Percentiles rank a stretch among this genome's conserved stretches.
phyloP scores from a whole-genome alignment of 2,113 vertebrate species.

The Pygoscelis adeliae region DNA sequence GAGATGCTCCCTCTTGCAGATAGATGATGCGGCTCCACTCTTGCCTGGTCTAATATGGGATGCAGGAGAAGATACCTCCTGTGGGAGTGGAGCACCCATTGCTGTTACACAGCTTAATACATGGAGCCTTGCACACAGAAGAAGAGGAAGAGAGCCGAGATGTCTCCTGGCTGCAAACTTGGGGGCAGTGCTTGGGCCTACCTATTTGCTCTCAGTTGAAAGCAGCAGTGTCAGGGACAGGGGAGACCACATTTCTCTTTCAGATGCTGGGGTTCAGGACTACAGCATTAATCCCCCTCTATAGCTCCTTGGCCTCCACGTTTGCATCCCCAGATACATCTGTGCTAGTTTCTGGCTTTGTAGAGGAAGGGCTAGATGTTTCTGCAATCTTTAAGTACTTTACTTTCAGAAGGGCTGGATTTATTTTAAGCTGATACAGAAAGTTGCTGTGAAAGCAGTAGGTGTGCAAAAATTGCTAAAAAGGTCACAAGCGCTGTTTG shows the following conservation, averaged over 20 bases:
- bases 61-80: not conserved
- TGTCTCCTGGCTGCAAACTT: not conserved
- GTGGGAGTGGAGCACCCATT: not conserved
- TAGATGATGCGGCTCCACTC: not conserved
- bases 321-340: not conserved
- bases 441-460: not conserved
- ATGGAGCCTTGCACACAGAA: not conserved
- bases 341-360: not conserved
- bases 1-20: not conserved
- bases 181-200: not conserved
- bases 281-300: not conserved
- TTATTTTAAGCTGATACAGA: not conserved
- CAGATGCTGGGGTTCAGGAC: not conserved
- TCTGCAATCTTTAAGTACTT: not conserved
- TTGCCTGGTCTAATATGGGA: not conserved
- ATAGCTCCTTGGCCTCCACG: fast-evolving
- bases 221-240: not conserved
- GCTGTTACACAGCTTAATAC: not conserved
- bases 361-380: not conserved
- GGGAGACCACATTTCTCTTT: not conserved
- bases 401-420: not conserved
- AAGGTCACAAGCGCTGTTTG: not conserved
- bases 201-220: not conserved
- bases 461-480: not conserved
- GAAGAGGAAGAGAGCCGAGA: not conserved